Evolutionary conservation across 2,113 vertebrate genomes (phyloP).

Genomic region (Oophaga pumilio): DNA sequence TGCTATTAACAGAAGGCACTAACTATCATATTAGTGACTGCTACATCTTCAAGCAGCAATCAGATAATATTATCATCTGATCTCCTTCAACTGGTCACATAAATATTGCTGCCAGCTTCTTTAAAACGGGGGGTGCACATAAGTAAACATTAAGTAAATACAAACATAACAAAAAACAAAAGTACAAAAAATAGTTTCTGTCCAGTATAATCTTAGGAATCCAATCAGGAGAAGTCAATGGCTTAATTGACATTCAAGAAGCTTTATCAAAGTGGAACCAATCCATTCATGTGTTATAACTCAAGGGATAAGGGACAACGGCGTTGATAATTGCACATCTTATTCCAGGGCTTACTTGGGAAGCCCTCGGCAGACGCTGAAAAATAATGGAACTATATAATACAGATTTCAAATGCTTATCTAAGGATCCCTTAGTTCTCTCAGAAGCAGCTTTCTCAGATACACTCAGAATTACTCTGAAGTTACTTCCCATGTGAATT

Average conservation of each 20-base stretch:
- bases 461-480: constrained; percentile 9
- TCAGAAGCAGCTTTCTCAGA: not conserved
- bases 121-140: too few species aligned
- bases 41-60: too few species aligned
- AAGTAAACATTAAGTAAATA: not conserved
- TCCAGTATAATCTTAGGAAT: not conserved
- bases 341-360: not conserved
- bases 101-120: too few species aligned
- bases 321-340: not conserved
- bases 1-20: too few species aligned
- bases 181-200: not conserved
- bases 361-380: not conserved
- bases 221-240: not conserved
- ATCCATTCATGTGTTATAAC: not conserved
- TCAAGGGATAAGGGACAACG: not conserved
- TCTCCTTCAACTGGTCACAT: not conserved
- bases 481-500: constrained; percentile 25
- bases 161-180: not conserved
- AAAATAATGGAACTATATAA: constrained; percentile 9
- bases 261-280: not conserved
- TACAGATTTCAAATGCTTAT: constrained; percentile 11
- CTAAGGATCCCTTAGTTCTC: not conserved
- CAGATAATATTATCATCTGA: too few species aligned
- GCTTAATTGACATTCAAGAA: not conserved
- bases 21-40: too few species aligned